phyloP scores from a whole-genome alignment of 2,113 vertebrate genomes.

The Eurystomus gularis region DNA sequence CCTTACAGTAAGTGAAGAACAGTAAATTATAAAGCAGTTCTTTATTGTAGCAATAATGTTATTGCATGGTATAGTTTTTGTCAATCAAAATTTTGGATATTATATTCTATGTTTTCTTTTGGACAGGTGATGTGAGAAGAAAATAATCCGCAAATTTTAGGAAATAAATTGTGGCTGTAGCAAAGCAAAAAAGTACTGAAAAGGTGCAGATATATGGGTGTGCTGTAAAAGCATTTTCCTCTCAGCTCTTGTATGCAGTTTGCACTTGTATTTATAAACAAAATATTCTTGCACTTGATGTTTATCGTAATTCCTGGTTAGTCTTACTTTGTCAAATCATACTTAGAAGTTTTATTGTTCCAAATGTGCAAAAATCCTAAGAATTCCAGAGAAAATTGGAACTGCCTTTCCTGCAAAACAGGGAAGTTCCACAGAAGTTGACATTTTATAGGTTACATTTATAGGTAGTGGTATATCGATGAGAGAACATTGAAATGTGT shows the following conservation, averaged over 20 bases:
- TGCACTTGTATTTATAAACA: background rate
- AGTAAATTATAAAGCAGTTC: background rate
- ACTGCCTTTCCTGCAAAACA: background rate
- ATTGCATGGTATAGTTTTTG: no score
- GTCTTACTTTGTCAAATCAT: background rate
- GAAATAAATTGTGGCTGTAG: background rate
- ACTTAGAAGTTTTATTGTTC: background rate
- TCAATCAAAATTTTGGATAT: background rate
- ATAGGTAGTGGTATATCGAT: background rate
- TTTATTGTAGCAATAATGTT: no score
- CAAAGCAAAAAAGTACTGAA: background rate
- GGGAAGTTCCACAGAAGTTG: background rate
- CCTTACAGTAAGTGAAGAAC: background rate
- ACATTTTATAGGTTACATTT: background rate
- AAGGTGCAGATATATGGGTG: background rate
- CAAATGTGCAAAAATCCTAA: background rate
- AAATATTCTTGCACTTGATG: background rate
- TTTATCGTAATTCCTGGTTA: background rate
- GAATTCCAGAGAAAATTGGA: no score
- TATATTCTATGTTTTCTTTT: background rate
- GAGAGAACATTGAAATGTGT: background rate
- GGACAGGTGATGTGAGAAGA: background rate
- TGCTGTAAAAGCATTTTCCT: background rate
- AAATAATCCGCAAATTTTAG: background rate
- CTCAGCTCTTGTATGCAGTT: background rate